phyloP scores from a whole-genome alignment of 2,888 invertebrate genomes.

The Nomada ruficornis region DNA sequence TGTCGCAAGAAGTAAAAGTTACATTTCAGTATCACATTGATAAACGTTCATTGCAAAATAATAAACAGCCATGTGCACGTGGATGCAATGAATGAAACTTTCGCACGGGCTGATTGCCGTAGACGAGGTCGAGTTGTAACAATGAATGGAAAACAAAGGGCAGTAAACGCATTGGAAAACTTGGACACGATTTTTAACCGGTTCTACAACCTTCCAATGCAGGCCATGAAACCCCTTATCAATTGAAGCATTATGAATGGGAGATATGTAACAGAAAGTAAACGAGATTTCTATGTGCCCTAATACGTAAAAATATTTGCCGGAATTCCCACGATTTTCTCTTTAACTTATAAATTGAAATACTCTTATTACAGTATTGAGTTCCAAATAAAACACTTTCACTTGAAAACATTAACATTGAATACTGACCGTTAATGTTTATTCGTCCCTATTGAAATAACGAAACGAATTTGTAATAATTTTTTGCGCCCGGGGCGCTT shows the following conservation, averaged over 20 bases:
- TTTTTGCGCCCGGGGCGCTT: neutral
- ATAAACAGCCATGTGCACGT: neutral
- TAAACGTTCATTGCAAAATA: slow-evolving; percentile 2
- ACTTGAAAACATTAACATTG: no score
- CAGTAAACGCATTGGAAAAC: neutral
- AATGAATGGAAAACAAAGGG: neutral
- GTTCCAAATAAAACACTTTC: neutral
- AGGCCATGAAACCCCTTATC: neutral
- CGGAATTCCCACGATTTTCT: neutral
- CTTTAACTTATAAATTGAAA: neutral
- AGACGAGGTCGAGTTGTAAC: neutral
- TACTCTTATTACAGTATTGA: neutral
- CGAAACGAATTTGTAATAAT: no score
- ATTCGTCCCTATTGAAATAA: neutral
- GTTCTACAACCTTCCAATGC: neutral
- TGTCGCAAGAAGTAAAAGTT: neutral
- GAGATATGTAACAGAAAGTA: neutral
- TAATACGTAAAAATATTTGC: neutral
- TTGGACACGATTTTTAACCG: neutral
- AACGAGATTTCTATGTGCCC: neutral
- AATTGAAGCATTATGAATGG: neutral
- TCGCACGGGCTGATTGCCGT: neutral
- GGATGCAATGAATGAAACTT: neutral
- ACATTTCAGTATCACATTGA: neutral
- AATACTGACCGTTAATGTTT: neutral